Conservation (phyloP, 2,113 vertebrate genomes). For the Nothocercus julius region DNA sequence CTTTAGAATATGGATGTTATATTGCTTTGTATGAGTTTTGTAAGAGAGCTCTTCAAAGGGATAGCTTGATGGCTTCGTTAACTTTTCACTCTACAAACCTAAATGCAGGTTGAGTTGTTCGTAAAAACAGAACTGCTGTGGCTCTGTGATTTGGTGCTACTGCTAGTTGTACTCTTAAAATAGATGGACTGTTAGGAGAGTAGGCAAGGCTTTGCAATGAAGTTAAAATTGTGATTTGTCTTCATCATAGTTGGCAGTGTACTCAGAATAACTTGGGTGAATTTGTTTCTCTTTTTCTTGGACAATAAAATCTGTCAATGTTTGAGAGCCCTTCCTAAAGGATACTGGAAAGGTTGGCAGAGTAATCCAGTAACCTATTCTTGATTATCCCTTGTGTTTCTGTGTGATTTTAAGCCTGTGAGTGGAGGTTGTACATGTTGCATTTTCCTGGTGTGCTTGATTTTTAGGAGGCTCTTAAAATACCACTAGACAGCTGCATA, state of each 20-base stretch:
- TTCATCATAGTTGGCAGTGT: not conserved
- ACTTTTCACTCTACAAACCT: not conserved
- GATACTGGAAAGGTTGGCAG: not conserved
- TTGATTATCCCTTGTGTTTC: not conserved
- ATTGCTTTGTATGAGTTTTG: not conserved
- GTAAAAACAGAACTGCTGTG: not conserved
- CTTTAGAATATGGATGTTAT: not conserved
- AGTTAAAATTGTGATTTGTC: not conserved
- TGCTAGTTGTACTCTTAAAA: not conserved
- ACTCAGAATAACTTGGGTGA: not conserved
- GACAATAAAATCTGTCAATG: not conserved
- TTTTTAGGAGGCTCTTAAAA: slow-evolving; percentile 54
- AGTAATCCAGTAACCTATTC: not conserved
- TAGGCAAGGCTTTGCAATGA: not conserved
- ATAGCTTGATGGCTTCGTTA: not conserved
- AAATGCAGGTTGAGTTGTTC: not conserved
- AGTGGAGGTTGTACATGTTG: not conserved
- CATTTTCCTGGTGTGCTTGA: slow-evolving; percentile 30
- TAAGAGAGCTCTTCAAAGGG: not conserved
- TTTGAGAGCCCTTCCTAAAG: not conserved
- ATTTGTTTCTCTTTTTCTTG: not conserved
- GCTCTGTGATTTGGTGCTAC: not conserved
- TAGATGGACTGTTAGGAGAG: rapidly evolving
- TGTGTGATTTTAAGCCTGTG: not conserved
- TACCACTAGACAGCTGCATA: slow-evolving; percentile 38